Evolutionary conservation across 2,113 vertebrate genomes (phyloP).

Genomic region (Micronycteris hirsuta): DNA sequence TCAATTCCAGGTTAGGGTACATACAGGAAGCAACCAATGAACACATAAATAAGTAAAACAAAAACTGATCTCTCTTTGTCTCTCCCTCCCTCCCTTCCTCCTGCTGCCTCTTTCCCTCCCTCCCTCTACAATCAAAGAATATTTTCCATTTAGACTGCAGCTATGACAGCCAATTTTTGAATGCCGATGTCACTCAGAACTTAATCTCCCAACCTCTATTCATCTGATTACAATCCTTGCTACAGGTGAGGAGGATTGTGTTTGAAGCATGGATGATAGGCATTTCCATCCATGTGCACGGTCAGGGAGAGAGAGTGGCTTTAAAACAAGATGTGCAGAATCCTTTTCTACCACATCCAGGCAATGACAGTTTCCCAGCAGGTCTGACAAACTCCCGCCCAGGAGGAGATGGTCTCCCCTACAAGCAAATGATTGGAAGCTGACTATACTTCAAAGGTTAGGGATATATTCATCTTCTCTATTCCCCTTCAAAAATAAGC

Average conservation of each 20-base stretch:
- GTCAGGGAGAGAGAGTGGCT: neutral
- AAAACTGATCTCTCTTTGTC: too few species aligned
- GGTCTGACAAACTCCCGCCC: neutral
- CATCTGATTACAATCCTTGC: neutral
- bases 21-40: too few species aligned
- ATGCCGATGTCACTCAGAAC: neutral
- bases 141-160: neutral
- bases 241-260: neutral
- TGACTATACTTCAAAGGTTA: neutral
- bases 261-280: neutral
- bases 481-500: neutral
- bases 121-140: neutral
- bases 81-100: too few species aligned
- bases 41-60: too few species aligned
- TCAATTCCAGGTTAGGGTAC: too few species aligned
- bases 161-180: neutral
- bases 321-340: neutral
- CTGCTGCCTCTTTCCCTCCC: too few species aligned
- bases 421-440: neutral
- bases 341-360: neutral
- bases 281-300: neutral
- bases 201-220: constrained; percentile 8
- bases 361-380: neutral
- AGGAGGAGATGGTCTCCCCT: neutral
- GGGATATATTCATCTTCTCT: neutral